Evolutionary conservation across 2,113 vertebrate genomes (phyloP).

Genomic region (Scalopus aquaticus): DNA sequence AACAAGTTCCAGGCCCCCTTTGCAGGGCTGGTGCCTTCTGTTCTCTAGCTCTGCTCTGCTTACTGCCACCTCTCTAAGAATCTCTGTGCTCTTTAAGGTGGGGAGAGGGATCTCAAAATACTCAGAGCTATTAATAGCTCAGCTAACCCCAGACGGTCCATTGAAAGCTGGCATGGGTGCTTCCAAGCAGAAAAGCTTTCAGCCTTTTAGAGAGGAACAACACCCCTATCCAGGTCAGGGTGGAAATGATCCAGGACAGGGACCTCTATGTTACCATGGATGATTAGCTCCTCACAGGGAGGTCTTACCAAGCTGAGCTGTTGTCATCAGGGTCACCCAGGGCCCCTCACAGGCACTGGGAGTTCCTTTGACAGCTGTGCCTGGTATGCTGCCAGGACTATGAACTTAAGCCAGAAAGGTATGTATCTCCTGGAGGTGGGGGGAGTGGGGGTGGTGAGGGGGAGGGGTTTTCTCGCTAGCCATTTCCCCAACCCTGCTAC

Average conservation of each 20-base stretch:
- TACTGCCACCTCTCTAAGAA: constrained; percentile 78
- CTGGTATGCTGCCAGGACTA: constrained; percentile 59
- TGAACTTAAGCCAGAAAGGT: constrained; percentile 72
- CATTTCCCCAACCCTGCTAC: neutral
- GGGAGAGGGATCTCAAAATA: constrained; percentile 76
- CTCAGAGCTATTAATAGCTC: constrained; percentile 77
- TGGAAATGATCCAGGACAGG: neutral
- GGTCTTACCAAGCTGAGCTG: constrained; percentile 30
- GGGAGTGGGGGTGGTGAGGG: neutral
- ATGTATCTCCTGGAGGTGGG: constrained; percentile 9
- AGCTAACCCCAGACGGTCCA: constrained; percentile 45
- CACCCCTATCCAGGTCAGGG: neutral
- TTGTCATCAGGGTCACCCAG: constrained; percentile 53
- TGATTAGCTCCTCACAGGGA: constrained; percentile 1
- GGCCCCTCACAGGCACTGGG: constrained; percentile 54
- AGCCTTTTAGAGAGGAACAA: neutral
- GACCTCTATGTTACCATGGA: neutral
- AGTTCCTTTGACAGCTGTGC: constrained; percentile 71
- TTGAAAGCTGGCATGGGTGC: constrained; percentile 62
- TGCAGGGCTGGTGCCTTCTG: neutral
- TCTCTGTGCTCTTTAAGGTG: constrained; percentile 71
- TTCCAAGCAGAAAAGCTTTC: constrained; percentile 61
- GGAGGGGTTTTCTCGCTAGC: neutral
- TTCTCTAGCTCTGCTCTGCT: constrained; percentile 37
- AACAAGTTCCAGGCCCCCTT: constrained; percentile 18